Evolutionary conservation across 2,113 vertebrate genomes (phyloP), one percentile per base, ranked within the genome.

Genomic region (Rhinolophus sinicus): DNA sequence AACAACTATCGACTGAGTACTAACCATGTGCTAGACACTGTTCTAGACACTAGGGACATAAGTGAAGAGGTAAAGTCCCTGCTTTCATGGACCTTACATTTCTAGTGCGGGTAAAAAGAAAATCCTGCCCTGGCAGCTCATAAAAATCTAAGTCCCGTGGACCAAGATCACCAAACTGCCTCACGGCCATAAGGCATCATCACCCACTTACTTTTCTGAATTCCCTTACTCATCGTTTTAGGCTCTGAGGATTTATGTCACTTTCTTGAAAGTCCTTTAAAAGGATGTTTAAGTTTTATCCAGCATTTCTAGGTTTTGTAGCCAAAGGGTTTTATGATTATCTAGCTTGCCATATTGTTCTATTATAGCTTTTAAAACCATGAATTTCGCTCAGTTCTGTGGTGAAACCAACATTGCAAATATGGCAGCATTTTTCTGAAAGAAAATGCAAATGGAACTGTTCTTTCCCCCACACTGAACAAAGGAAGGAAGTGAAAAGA

Each of bases 401-500:
- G 24, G 24, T 54, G 78, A 72, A 89, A 69, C n/a, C 47, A 70
- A 83, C 40, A 64, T 16, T 64, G 44, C 44, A 72, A 89, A 85
- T 16, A 30, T 90, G 72, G 78, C 22, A 62, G 28, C 16, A 75
- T 82, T 88, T 88, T 88, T 88, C 50, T 88, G 90, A 85, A 94
- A 93, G 86, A 87, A 84, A 93, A 84, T 44, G 60, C 11, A 90
- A 44, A 81, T 1, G 58, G 28, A 86, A 52, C 14, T 50, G 21
- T 70, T 88, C 89, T 54, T 56, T 93, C 78, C 40, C 40, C 64
- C 72, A 88, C 13, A 85, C 82, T 52, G 30, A 91, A 73, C 47
- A 93, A 80, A 85, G 35, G 19, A 77, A 95, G 40, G 30, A 64
- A 96, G 44, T 18, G 47, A 83, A 73, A 89, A 90, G 30, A 50